Evolutionary conservation across 2,797 vertebrate genomes (phyloP), one percentile per base, ranked within the genome.

Genomic region (Thamnophis elegans): DNA sequence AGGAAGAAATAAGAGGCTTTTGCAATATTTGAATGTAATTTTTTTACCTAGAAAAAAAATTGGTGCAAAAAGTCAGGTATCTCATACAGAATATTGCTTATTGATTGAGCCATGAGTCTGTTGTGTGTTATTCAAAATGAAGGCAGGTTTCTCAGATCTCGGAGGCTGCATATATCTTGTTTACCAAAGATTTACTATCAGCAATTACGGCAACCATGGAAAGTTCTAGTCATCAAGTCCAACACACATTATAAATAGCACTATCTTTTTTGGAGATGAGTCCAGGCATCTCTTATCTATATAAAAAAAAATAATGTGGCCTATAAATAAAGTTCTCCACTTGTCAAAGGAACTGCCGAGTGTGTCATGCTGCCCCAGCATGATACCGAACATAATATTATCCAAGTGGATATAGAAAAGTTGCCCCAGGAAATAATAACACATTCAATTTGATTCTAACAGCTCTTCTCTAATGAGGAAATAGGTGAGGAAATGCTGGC

Each of bases 191-290:
- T 73, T 58, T 68, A 59, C 62, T 73, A 51, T 56, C 86, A 62
- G 55, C 59, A 93, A n/a, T 92, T 92, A 89, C 5, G 25, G 62
- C 73, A 94, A 82, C 82, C 42, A 54, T 78, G 82, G 60, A 86
- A 92, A n/a, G 16, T 78, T 92, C 87, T 51, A 53, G 32, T n/a
- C 58, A 56, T 92, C 60, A 89, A 78, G 28, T 89, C 56, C 55
- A 90, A 73, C 82, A 92, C 73, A 54, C 22, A 62, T 59, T 91
- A 91, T 89, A 94, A 91, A 91, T 91, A 94, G 90, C 62, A 85
- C 51, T 91, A 89, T 91, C 87, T 87, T 36, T 89, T 56, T 60
- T 93, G 88, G 91, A 85, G 62, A 73, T 85, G 82, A 89, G 59
- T 56, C 11, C 86, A 91, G 65, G 56, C 87, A 59, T 53, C 82